Base-by-base conservation (phyloP, 2,113 vertebrate species). In the Uria lomvia region DNA sequence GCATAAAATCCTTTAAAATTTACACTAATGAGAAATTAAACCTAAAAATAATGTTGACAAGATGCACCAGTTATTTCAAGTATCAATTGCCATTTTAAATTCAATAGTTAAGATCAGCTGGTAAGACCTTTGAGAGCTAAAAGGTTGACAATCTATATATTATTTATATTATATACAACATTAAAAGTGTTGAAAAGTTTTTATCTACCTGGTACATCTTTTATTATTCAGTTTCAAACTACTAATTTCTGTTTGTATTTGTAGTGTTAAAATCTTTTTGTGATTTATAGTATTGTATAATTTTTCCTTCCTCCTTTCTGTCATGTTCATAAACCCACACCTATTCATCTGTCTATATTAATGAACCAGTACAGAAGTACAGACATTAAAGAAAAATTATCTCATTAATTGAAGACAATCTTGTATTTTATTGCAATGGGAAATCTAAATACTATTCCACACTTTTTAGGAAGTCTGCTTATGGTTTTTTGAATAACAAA, bases 121-220 rank as follows among this genome's bases (percentile, higher is more conserved):
- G 82, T 94, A 95, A 97, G 70, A 50, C 29, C 66, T 92, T 94
- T 94, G 92, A 97, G 97, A 96, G 60, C 72, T 96, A 92, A 49
- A 96, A 84, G 53, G 23, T 5, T 93, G 75, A 94, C 82, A 95
- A 74, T 81, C 70, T 91, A 2, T 81, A 58, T 85, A 50, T 50
- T 94, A 83, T 88, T 94, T 90, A 53, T 90, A 95, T 70, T 86
- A 11, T 34, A 67, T 53, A 65, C 8, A 86, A 86, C 32, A 76
- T 81, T 86, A 77, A 60, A 87, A 63, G 23, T 86, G 34, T 72
- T 82, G 53, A 34, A 84, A 85, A 80, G 26, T 2, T 75, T 94
- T 72, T 87, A n/a, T 38, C 68, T 78, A 62, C 5, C 45, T 36
- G 65, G 9, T 63, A 27, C 7, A n/a, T 76, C 13, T 81, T 84